A percentile compares a stretch with the other conserved stretches of the same genome.
These are phyloP conservation scores for Scaptodrosophila lebanonensis DNA, from an alignment of 1,140 invertebrate species.

Conservation along the genomic window DNA sequence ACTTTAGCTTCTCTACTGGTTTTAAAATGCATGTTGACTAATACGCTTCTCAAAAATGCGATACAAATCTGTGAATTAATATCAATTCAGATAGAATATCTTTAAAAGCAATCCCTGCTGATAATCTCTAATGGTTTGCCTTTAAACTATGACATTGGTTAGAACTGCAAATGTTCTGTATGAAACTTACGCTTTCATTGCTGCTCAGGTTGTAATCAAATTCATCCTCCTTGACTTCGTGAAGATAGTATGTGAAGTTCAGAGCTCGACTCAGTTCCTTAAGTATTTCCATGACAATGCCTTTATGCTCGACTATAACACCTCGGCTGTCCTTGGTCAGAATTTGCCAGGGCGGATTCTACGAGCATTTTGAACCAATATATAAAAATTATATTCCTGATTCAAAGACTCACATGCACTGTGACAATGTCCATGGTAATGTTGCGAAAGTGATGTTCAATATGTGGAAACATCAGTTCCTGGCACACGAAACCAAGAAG, in stretches of 20 bases:
- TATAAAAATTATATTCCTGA: conserved; percentile 53
- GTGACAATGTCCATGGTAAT: conserved; percentile 83
- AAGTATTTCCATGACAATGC: conserved; percentile 89
- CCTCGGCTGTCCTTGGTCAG: conserved; percentile 80
- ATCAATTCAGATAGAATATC: too few species aligned
- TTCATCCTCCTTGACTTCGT: conserved; percentile 43
- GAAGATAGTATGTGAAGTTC: conserved; percentile 86
- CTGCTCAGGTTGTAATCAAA: background rate
- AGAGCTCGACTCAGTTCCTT: conserved; percentile 85
- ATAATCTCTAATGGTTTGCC: too few species aligned
- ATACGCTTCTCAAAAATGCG: too few species aligned
- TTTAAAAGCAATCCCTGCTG: too few species aligned
- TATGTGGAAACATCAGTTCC: conserved; percentile 88
- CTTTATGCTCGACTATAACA: conserved; percentile 79
- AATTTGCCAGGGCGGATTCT: conserved; percentile 93
- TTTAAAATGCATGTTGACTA: too few species aligned
- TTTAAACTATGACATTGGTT: too few species aligned
- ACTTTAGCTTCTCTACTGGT: too few species aligned
- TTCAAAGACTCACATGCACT: conserved; percentile 60
- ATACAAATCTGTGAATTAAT: too few species aligned
- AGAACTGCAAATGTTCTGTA: too few species aligned
- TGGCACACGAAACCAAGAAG: conserved; percentile 82
- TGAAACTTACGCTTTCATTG: conserved; percentile 60
- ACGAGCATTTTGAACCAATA: conserved; percentile 67
- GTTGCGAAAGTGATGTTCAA: conserved; percentile 87